Evolutionary conservation across 2,113 vertebrate species (phyloP).

Genomic region (Scomber scombrus): DNA sequence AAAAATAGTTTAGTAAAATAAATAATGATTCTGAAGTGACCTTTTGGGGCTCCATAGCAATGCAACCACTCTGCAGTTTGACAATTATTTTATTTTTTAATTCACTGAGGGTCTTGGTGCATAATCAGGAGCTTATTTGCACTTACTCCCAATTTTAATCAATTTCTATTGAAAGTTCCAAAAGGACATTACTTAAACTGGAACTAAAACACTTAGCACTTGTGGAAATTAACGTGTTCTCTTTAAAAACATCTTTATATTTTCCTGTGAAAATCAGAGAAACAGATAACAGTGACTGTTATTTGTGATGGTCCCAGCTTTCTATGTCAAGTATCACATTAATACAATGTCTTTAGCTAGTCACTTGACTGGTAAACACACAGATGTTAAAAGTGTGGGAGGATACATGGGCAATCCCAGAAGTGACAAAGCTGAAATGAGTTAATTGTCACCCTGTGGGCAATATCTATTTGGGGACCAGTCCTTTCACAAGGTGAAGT

Average conservation of each 20-base stretch:
- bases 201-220: no score
- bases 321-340: background rate
- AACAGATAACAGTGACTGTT: background rate
- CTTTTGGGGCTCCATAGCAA: background rate
- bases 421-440: slow-evolving; percentile 22
- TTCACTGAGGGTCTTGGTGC: no score
- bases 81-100: background rate
- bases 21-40: no score
- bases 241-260: background rate
- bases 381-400: background rate
- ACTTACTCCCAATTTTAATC: no score
- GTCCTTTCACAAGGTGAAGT: background rate
- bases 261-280: background rate
- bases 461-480: background rate
- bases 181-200: no score
- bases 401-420: background rate
- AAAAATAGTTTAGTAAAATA: no score
- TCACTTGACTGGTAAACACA: background rate
- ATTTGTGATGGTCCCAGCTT: background rate
- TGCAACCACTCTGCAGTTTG: background rate
- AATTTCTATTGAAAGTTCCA: no score
- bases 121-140: no score
- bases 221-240: background rate
- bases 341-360: background rate
- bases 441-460: slow-evolving; percentile 5